These are phyloP conservation scores for Stegodyphus mimosarum DNA, from an alignment of 1,140 invertebrate species.

Conservation along the genomic window DNA sequence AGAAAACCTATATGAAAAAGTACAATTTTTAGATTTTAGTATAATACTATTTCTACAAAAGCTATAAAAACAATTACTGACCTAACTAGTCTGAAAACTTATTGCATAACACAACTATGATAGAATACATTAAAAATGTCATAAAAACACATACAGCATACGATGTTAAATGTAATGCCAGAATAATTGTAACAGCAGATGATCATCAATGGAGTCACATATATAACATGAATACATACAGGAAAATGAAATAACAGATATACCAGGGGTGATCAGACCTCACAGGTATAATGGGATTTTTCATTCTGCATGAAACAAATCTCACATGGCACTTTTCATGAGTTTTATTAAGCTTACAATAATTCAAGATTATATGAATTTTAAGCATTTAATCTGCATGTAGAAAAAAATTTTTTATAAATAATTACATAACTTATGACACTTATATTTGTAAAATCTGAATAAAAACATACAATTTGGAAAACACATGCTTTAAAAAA, in stretches of 20 bases:
- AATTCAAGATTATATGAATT: too few relatives aligned
- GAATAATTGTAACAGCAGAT: slow-evolving; percentile 2
- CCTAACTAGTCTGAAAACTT: not conserved
- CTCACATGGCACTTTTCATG: too few relatives aligned
- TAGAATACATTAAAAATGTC: not conserved
- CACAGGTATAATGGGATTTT: not conserved
- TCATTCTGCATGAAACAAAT: too few relatives aligned
- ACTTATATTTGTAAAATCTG: too few relatives aligned
- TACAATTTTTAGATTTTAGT: not conserved
- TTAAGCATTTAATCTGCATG: too few relatives aligned
- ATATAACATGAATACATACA: not conserved
- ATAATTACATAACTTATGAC: too few relatives aligned
- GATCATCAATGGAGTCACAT: not conserved
- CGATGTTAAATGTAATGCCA: not conserved
- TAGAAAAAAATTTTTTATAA: too few relatives aligned
- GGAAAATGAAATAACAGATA: not conserved
- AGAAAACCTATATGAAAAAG: not conserved
- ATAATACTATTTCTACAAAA: not conserved
- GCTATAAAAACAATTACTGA: slow-evolving; percentile 1
- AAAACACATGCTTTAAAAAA: too few relatives aligned
- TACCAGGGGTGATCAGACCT: not conserved
- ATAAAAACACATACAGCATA: not conserved
- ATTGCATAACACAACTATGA: not conserved
- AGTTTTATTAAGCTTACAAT: too few relatives aligned
- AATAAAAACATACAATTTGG: too few relatives aligned